A percentile compares a stretch with the other conserved stretches of the same genome.
Conservation (phyloP, 2,797 vertebrate genomes). For the Tiaroga cobitis region DNA sequence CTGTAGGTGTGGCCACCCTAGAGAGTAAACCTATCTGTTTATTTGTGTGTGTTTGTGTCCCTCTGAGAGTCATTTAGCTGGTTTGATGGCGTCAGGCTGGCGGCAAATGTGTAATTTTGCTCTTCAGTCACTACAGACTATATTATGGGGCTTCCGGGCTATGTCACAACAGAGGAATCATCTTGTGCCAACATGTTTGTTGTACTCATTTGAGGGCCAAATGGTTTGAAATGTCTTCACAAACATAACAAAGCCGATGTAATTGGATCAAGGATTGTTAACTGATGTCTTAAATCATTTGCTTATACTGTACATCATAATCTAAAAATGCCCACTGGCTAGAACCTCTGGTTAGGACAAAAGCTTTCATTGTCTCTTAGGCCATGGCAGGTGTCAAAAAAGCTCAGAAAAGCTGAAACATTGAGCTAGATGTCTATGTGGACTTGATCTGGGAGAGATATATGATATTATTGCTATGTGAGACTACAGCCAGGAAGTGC, state of each 20-base stretch:
- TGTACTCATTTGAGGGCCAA: neutral
- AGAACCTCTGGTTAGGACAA: neutral
- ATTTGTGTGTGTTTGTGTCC: neutral
- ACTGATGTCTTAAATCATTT: neutral
- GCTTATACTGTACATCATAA: neutral
- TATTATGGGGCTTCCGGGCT: conserved; percentile 33
- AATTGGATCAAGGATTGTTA: neutral
- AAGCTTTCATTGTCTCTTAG: neutral
- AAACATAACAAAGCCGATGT: neutral
- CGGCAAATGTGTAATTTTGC: conserved; percentile 63
- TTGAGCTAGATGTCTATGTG: neutral
- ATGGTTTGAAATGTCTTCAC: neutral
- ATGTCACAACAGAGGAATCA: conserved; percentile 31
- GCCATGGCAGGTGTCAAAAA: neutral
- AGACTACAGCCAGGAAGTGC: neutral
- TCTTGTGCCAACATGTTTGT: conserved; percentile 9
- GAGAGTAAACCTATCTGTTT: neutral
- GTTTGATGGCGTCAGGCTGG: conserved; percentile 58
- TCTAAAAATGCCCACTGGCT: neutral
- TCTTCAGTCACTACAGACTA: conserved; percentile 63
- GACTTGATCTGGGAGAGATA: neutral
- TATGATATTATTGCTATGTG: neutral
- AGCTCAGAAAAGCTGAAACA: neutral
- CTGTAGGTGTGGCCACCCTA: neutral
- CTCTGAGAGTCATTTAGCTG: conserved; percentile 20